Percentiles rank a stretch among this genome's conserved stretches.
These are phyloP conservation scores for Limnephilus lunatus DNA, from an alignment of 2,888 invertebrate genomes.

Conservation along the genomic window DNA sequence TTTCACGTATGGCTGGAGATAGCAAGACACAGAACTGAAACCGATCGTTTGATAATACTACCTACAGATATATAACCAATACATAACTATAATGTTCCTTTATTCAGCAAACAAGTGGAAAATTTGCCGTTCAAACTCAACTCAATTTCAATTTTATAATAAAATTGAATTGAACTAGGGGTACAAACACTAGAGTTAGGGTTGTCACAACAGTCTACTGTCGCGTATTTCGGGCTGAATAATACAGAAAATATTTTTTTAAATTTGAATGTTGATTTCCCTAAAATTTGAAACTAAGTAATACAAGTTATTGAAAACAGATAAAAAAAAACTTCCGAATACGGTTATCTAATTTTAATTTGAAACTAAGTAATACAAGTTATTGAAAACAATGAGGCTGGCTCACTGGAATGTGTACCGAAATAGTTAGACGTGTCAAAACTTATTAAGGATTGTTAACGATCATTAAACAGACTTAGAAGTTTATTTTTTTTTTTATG, in stretches of 20 bases:
- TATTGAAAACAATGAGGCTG: neutral
- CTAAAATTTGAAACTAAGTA: too few relatives aligned
- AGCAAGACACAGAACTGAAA: neutral
- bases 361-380: too few relatives aligned
- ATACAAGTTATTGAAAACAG: too few relatives aligned
- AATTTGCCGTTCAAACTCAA: neutral
- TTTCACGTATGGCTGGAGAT: neutral
- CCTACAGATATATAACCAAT: neutral
- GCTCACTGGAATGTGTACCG: neutral
- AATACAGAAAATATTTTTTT: neutral
- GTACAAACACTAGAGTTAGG: neutral
- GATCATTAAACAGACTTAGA: neutral
- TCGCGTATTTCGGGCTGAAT: neutral
- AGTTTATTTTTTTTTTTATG: too few relatives aligned
- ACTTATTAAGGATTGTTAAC: constrained; percentile 2
- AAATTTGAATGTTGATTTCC: too few relatives aligned
- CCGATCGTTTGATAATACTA: neutral
- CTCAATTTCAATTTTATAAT: neutral
- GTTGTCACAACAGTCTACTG: neutral
- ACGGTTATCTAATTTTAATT: too few relatives aligned
- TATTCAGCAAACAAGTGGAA: neutral
- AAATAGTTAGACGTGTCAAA: neutral
- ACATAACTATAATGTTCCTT: neutral
- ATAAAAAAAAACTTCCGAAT: too few relatives aligned
- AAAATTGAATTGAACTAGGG: neutral